Conservation (phyloP, 1,140 invertebrate species). For the Aphis gossypii region DNA sequence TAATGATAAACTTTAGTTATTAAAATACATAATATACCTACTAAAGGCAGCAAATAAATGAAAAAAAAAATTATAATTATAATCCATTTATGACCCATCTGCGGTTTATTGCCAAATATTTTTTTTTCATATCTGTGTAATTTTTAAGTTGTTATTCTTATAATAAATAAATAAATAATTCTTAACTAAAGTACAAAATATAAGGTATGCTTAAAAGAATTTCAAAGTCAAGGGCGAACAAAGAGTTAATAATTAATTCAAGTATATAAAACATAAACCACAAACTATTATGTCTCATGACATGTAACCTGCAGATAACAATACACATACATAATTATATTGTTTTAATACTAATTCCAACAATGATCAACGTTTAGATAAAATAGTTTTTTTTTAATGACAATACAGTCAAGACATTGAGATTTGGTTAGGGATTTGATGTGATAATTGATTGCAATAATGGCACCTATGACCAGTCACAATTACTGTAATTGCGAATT, state of each 20-base stretch:
- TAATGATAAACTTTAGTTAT: not conserved
- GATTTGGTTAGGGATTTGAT: not conserved
- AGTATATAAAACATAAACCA: constrained; percentile 16
- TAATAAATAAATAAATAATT: not conserved
- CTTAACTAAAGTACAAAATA: not conserved
- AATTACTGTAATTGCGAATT: not conserved
- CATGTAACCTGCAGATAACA: not conserved
- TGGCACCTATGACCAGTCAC: not conserved
- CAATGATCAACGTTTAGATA: not conserved
- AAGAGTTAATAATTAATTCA: not conserved
- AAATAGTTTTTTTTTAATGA: not conserved
- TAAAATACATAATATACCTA: not conserved
- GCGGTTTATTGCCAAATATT: not conserved
- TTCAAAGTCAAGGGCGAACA: not conserved
- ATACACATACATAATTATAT: not conserved
- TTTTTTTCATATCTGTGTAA: not conserved
- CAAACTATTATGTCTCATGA: not conserved
- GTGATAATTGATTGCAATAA: not conserved
- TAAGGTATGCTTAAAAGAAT: not conserved
- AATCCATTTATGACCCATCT: not conserved
- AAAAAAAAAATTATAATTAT: not conserved
- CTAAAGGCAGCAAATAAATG: not conserved
- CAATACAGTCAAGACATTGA: not conserved
- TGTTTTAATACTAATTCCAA: not conserved
- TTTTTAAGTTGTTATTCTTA: not conserved